Evolutionary conservation across 2,888 invertebrate species (phyloP).

Genomic region (Oxycera nigricornis): DNA sequence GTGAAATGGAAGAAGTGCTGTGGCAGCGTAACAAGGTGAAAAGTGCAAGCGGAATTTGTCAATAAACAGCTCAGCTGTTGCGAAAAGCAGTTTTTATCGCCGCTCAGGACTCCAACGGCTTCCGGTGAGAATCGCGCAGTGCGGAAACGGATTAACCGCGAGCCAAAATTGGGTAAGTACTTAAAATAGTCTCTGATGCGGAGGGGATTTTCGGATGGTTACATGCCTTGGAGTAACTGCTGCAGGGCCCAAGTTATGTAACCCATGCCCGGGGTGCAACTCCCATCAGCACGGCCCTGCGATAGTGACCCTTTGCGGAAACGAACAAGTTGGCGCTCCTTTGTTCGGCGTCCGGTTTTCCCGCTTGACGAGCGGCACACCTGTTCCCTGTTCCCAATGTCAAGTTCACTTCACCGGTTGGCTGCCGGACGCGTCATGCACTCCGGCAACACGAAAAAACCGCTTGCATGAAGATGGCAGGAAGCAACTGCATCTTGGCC

Average conservation of each 20-base stretch:
- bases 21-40: neutral
- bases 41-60: neutral
- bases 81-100: neutral
- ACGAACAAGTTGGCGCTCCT: neutral
- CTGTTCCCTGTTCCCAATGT: conserved; percentile 22
- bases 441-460: neutral
- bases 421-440: neutral
- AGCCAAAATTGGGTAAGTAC: neutral
- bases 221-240: neutral
- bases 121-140: neutral
- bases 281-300: neutral
- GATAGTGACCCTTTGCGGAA: conserved; percentile 18
- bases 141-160: neutral
- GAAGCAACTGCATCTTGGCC: too few relatives aligned
- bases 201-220: too few relatives aligned
- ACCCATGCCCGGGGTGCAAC: neutral
- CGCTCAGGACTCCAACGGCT: neutral
- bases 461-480: neutral
- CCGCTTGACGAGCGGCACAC: conserved; percentile 5
- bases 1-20: neutral
- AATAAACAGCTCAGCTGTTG: neutral
- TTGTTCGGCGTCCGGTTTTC: neutral
- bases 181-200: too few relatives aligned
- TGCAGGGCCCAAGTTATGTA: neutral
- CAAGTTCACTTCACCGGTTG: conserved; percentile 33